Percentiles rank a stretch among this genome's conserved stretches.
These are phyloP conservation scores for Acanthopleura granulata DNA, from an alignment of 2,888 invertebrate species.

Conservation along the genomic window DNA sequence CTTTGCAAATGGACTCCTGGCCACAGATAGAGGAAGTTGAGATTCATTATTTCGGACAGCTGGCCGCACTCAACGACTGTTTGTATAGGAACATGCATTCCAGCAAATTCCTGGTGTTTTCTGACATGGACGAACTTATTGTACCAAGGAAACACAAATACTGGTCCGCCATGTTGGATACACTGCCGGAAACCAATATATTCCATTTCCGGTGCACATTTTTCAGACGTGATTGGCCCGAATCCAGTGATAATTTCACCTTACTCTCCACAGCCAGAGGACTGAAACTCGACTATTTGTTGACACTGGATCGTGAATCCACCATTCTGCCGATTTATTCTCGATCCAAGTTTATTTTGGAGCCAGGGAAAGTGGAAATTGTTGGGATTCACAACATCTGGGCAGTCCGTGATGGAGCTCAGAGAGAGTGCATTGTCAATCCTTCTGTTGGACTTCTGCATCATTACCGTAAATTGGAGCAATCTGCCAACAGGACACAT, in stretches of 20 bases:
- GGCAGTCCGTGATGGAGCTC: conserved; percentile 22
- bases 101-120: conserved; percentile 55
- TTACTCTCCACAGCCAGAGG: conserved; percentile 34
- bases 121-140: conserved; percentile 66
- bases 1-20: conserved; percentile 45
- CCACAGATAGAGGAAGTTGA: conserved; percentile 31
- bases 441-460: conserved; percentile 39
- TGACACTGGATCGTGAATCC: conserved; percentile 40
- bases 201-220: conserved; percentile 46
- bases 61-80: conserved; percentile 65
- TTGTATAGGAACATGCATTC: conserved; percentile 51
- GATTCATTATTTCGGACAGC: conserved; percentile 66
- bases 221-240: conserved; percentile 53
- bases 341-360: conserved; percentile 52
- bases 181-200: conserved; percentile 19
- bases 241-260: conserved; percentile 26
- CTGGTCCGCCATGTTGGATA: conserved; percentile 45
- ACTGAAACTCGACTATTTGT: conserved; percentile 44
- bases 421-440: conserved; percentile 23
- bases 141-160: conserved; percentile 47
- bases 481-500: neutral
- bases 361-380: conserved; percentile 37
- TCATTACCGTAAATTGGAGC: conserved; percentile 51
- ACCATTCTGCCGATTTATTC: conserved; percentile 31
- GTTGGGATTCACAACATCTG: conserved; percentile 52